Evolutionary conservation across 2,797 vertebrate genomes (phyloP).

Genomic region (Capromys pilorides): DNA sequence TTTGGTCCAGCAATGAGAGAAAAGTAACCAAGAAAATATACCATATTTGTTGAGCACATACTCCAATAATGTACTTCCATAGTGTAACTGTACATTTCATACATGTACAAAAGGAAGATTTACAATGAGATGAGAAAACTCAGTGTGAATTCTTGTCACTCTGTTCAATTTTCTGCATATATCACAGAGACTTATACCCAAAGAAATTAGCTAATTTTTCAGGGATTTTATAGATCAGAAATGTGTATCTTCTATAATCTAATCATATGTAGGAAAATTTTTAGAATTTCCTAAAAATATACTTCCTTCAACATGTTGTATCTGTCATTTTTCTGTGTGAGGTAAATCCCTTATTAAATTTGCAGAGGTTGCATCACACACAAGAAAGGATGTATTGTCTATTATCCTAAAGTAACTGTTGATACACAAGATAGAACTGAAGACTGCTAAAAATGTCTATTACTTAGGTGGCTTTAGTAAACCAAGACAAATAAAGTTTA

Average conservation of each 20-base stretch:
- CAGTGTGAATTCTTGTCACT: neutral
- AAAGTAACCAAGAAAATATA: too few species aligned
- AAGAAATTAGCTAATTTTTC: neutral
- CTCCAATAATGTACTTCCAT: neutral
- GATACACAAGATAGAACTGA: neutral
- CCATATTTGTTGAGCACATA: neutral
- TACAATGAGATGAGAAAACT: neutral
- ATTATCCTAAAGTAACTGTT: neutral
- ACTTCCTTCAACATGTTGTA: neutral
- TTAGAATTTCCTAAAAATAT: neutral
- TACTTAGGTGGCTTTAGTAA: neutral
- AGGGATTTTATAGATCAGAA: neutral
- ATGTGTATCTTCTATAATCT: neutral
- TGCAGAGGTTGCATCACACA: neutral
- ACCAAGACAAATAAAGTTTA: neutral
- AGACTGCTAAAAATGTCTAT: neutral
- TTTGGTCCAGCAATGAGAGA: too few species aligned
- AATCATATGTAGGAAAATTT: neutral
- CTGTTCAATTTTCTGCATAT: neutral
- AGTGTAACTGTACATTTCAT: neutral
- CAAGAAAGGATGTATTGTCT: neutral
- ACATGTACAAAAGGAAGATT: neutral
- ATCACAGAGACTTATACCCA: neutral
- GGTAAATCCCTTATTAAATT: neutral
- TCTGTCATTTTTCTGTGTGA: neutral